Conservation (phyloP, 2,888 invertebrate genomes). For the Nasonovia ribisnigri region DNA sequence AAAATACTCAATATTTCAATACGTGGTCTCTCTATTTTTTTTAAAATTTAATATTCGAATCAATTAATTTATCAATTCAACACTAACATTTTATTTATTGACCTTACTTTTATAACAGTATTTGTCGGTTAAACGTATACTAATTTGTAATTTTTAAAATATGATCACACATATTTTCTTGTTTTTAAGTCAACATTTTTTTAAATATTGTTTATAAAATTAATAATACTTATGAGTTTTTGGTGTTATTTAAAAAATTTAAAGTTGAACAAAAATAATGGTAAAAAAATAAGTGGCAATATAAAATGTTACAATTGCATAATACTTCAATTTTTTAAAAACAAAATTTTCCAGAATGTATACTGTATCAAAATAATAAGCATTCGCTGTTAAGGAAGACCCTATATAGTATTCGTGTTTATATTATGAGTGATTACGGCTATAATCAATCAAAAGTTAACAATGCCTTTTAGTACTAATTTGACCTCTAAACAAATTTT, state of each 20-base stretch:
- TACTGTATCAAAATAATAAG: not conserved
- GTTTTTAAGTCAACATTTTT: not conserved
- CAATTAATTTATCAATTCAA: not conserved
- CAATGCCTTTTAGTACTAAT: not conserved
- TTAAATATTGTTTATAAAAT: not conserved
- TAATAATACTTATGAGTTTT: not conserved
- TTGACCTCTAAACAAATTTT: conserved; percentile 48
- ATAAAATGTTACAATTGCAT: not conserved
- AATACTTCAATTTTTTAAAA: not conserved
- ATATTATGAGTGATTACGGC: not conserved
- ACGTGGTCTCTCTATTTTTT: not conserved
- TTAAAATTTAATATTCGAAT: not conserved
- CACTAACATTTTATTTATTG: not conserved
- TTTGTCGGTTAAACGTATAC: not conserved
- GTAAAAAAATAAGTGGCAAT: not conserved
- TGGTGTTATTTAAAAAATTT: not conserved
- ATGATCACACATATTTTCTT: not conserved
- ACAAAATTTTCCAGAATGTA: not conserved
- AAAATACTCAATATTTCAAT: not conserved
- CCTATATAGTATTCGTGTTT: not conserved
- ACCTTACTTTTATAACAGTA: not conserved
- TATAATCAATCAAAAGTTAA: not conserved
- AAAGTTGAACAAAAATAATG: not conserved
- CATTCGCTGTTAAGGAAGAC: not conserved
- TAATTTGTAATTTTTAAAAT: not conserved